These are phyloP conservation scores for Pipa parva DNA, from an alignment of 2,113 vertebrate species.

Conservation along the genomic window DNA sequence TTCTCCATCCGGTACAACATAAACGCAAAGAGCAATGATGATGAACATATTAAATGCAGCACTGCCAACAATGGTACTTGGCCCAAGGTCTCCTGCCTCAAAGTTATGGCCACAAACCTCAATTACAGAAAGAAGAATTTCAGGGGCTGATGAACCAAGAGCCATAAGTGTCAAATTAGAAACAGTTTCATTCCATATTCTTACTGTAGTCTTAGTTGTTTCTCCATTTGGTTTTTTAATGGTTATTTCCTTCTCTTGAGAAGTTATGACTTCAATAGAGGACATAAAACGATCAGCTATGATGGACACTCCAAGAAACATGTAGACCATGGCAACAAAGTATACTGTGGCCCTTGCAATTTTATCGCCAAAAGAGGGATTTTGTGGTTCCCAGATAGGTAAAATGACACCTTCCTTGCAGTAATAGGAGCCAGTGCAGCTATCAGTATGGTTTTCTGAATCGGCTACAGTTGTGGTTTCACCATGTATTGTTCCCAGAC, in stretches of 20 bases:
- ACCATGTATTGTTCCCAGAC: slow-evolving; percentile 44
- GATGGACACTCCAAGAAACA: slow-evolving; percentile 97
- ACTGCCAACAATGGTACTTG: slow-evolving; percentile 96
- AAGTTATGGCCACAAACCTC: slow-evolving; percentile 95
- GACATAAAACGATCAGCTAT: slow-evolving; percentile 97
- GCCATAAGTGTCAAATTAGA: slow-evolving; percentile 97
- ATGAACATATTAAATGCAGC: slow-evolving; percentile 98
- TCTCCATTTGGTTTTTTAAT: slow-evolving; percentile 90
- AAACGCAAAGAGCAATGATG: slow-evolving; percentile 92
- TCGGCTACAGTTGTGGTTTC: slow-evolving; percentile 50
- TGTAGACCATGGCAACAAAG: slow-evolving; percentile 87
- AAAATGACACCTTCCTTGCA: slow-evolving; percentile 89
- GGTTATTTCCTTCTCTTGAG: slow-evolving; percentile 88
- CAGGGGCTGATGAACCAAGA: slow-evolving; percentile 89
- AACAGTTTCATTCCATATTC: slow-evolving; percentile 95
- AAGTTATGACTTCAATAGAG: slow-evolving; percentile 97
- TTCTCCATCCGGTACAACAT: slow-evolving; percentile 88
- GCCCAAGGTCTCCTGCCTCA: slow-evolving; percentile 82
- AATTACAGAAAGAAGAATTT: slow-evolving; percentile 92
- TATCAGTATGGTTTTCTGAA: slow-evolving; percentile 51
- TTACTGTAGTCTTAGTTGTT: slow-evolving; percentile 85
- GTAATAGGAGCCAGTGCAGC: slow-evolving; percentile 68
- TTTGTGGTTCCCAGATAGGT: slow-evolving; percentile 80
- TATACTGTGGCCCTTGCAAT: slow-evolving; percentile 90
- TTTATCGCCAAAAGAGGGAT: slow-evolving; percentile 83